These are phyloP conservation scores for Bombus confusus DNA, from an alignment of 1,140 invertebrate genomes.

Conservation along the genomic window DNA sequence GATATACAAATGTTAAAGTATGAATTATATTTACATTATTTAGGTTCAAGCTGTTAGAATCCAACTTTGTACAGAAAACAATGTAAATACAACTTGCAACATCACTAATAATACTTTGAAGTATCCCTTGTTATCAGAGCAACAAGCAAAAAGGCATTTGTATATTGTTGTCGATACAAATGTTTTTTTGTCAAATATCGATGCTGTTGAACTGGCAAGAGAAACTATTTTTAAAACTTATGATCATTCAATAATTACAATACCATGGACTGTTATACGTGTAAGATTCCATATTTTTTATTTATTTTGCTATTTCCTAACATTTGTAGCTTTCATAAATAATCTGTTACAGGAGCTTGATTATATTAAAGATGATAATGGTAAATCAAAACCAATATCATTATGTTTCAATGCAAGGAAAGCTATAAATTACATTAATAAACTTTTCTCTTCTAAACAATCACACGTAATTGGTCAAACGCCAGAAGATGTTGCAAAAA, in stretches of 20 bases:
- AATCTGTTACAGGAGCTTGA: conserved; percentile 76
- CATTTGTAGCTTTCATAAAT: conserved; percentile 4
- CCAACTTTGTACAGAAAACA: conserved; percentile 58
- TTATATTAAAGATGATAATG: conserved; percentile 76
- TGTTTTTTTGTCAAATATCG: conserved; percentile 78
- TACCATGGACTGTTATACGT: conserved; percentile 80
- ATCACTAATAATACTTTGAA: conserved; percentile 55
- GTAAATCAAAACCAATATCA: conserved; percentile 57
- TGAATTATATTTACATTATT: conserved; percentile 3
- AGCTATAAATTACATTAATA: conserved; percentile 75
- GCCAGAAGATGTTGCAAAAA: conserved; percentile 70
- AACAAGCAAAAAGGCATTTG: conserved; percentile 55
- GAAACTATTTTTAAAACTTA: conserved; percentile 70
- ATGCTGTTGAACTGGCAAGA: conserved; percentile 67
- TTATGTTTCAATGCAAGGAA: conserved; percentile 70
- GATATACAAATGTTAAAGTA: not conserved
- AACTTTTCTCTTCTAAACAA: conserved; percentile 75
- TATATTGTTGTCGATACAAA: conserved; percentile 81
- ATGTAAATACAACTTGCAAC: not conserved
- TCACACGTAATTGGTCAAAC: conserved; percentile 78
- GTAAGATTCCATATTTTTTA: conserved; percentile 59
- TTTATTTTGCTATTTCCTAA: not conserved
- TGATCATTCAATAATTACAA: conserved; percentile 74
- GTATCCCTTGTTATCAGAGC: conserved; percentile 15
- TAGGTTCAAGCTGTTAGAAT: conserved; percentile 74